phyloP scores from a whole-genome alignment of 2,888 invertebrate genomes.

The Lithophane semibrunnea region DNA sequence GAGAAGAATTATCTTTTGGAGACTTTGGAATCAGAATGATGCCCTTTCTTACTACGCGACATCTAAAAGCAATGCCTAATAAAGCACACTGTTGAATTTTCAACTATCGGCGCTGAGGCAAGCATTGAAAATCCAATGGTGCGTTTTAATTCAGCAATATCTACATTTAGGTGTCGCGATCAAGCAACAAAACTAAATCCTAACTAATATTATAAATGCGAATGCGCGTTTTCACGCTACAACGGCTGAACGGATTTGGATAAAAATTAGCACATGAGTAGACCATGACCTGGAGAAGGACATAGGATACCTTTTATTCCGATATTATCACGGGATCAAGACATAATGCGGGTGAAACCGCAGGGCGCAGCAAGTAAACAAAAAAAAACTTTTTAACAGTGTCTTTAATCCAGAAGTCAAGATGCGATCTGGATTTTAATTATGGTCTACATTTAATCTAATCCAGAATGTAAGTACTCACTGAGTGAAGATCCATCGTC shows the following conservation, averaged over 20 bases:
- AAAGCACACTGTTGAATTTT: background rate
- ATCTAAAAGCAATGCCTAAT: background rate
- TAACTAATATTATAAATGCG: too few species aligned
- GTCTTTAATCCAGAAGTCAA: background rate
- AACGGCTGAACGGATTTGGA: too few species aligned
- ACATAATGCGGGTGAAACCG: too few species aligned
- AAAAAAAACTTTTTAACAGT: background rate
- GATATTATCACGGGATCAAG: too few species aligned
- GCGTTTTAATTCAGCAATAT: background rate
- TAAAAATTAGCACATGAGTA: too few species aligned
- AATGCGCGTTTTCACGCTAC: too few species aligned
- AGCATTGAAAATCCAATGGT: background rate
- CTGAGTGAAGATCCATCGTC: slow-evolving; percentile 85
- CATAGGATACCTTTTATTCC: too few species aligned
- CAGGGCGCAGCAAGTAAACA: too few species aligned
- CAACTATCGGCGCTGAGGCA: background rate
- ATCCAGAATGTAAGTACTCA: slow-evolving; percentile 69
- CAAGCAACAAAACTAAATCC: too few species aligned
- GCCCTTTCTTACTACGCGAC: background rate
- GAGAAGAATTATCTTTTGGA: background rate
- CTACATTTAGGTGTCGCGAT: background rate
- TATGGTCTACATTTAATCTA: too few species aligned
- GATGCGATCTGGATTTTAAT: too few species aligned
- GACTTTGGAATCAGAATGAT: background rate
- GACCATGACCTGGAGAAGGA: too few species aligned